Evolutionary conservation across 2,113 vertebrate species (phyloP), one percentile per base, ranked within the genome.

Genomic region (Circaetus cinerascens): DNA sequence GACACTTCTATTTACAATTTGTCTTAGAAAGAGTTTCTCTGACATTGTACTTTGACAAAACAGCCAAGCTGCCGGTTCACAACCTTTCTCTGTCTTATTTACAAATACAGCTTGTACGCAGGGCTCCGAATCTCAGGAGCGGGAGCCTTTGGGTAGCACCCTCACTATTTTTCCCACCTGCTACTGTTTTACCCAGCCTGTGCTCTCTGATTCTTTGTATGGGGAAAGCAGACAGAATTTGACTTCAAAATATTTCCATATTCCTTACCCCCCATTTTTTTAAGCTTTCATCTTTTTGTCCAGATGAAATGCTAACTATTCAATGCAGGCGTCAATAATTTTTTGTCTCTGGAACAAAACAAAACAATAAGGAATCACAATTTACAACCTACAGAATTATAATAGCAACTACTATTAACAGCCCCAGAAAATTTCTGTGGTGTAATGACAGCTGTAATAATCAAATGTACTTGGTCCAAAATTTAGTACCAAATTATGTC

Each of bases 1-100:
- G 98, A 98, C 98, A 98, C 98, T 98, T 98, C 98, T 98, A 98
- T 98, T 98, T 98, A 98, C 98, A 98, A 98, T 98, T 98, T 98
- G 97, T 98, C 98, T 98, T 98, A 98, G 98, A 98, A 98, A 98
- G 98, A 98, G 97, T 97, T 97, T 98, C 98, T 98, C 97, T 97
- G 97, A 98, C 98, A 98, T 98, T 98, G 98, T 98, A 97, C 98
- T 98, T 97, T 75, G 96, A 98, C 98, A 98, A 98, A 98, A 98
- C 97, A 97, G 95, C 97, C 97, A 90, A 96, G 97, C 98, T 96
- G 97, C 97, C 93, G 53, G 98, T 98, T 98, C 98, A 97, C 97
- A 98, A 98, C 97, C 98, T 97, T 97, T 97, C 97, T 95, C 91
- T 96, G 97, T 97, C 98, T 98, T 98, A 98, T 98, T 98, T 98